Conservation (phyloP, 1,140 invertebrate species). For the Scaptomyza montana region DNA sequence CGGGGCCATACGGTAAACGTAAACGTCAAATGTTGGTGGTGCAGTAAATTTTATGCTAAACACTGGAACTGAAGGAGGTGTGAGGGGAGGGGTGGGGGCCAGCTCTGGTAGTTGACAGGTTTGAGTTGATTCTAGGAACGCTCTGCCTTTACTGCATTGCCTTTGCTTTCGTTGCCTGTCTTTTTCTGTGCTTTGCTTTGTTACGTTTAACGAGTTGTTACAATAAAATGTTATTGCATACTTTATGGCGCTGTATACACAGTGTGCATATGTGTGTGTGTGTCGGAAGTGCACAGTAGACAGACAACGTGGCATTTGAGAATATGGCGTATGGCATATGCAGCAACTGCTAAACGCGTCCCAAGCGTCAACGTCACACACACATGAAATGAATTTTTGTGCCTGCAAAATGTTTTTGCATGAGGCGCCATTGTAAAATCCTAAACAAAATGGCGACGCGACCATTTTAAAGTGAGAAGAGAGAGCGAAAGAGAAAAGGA, state of each 20-base stretch:
- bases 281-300: conserved; percentile 38
- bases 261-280: conserved; percentile 10
- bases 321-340: conserved; percentile 29
- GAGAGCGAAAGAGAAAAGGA: too few species aligned
- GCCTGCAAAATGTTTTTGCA: conserved; percentile 36
- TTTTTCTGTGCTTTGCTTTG: conserved; percentile 42
- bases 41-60: conserved; percentile 81
- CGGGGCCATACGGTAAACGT: conserved; percentile 63
- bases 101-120: not conserved
- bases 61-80: conserved; percentile 17
- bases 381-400: too few species aligned
- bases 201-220: conserved; percentile 72
- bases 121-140: conserved; percentile 20
- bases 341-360: conserved; percentile 19
- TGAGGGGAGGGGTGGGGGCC: not conserved
- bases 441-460: conserved; percentile 57
- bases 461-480: conserved; percentile 26
- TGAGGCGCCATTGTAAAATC: conserved; percentile 45
- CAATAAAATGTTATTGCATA: conserved; percentile 78
- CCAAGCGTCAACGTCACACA: conserved; percentile 32
- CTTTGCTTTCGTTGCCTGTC: conserved; percentile 4
- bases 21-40: conserved; percentile 74
- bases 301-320: conserved; percentile 42
- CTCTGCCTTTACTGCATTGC: not conserved
- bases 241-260: conserved; percentile 47